Percentiles rank a stretch among this genome's conserved stretches.
These are phyloP conservation scores for Macrobrachium rosenbergii DNA, from an alignment of 1,140 invertebrate species.

Conservation along the genomic window DNA sequence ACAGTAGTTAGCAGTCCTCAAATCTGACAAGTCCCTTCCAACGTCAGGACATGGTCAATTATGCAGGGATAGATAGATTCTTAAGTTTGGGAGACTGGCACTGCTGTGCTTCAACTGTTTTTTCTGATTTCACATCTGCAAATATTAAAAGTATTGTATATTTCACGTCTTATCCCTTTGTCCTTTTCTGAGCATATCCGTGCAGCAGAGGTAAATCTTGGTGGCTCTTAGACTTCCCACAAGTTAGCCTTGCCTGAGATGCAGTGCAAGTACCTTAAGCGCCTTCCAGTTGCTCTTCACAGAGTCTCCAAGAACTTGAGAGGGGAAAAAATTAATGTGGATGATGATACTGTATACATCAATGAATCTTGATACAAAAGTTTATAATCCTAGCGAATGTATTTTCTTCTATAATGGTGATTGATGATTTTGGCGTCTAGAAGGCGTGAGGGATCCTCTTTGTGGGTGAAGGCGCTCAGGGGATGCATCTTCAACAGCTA, in stretches of 20 bases:
- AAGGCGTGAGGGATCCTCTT: conserved; percentile 38
- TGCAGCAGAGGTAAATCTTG: conserved; percentile 27
- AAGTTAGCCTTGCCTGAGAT: conserved; percentile 8
- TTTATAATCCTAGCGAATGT: conserved; percentile 46
- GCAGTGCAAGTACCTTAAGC: no score
- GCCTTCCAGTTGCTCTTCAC: conserved; percentile 20
- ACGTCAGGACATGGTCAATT: no score
- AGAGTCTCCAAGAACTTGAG: conserved; percentile 30
- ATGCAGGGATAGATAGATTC: no score
- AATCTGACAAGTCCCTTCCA: no score
- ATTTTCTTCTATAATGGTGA: conserved; percentile 61
- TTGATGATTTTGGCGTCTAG: conserved; percentile 57
- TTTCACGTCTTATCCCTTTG: conserved; percentile 23
- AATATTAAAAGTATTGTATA: conserved; percentile 15
- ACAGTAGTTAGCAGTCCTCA: no score
- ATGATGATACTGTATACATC: conserved; percentile 48
- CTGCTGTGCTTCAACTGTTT: background rate
- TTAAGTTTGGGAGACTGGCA: no score
- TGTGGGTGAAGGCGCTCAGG: conserved; percentile 29
- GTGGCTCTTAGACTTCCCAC: conserved; percentile 28
- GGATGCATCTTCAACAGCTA: conserved; percentile 44
- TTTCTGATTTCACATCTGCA: conserved; percentile 25
- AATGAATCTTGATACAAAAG: conserved; percentile 55
- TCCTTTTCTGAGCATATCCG: conserved; percentile 28
- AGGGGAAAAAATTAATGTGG: conserved; percentile 37